These are phyloP conservation scores for Heliocidaris tuberculata DNA, from an alignment of 35 echinoderm and acorn worm genomes.

Conservation along the genomic window DNA sequence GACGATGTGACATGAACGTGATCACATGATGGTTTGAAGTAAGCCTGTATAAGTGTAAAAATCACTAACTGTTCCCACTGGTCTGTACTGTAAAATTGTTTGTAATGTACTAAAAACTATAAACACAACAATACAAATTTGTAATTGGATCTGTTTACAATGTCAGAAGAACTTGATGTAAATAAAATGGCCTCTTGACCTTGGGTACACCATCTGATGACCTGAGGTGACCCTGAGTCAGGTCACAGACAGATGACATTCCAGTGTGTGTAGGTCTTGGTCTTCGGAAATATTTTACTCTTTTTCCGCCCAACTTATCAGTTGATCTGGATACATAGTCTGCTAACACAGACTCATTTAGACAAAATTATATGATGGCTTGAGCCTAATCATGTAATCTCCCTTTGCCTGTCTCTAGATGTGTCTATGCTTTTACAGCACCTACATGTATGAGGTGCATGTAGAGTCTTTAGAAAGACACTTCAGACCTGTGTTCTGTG, in stretches of 20 bases:
- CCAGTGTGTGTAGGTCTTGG: background rate
- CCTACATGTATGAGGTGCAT: no score
- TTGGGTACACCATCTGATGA: background rate
- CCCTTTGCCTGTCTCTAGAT: no score
- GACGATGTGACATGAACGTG: no score
- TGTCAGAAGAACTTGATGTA: background rate
- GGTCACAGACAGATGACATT: background rate
- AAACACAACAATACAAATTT: background rate
- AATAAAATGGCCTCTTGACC: background rate
- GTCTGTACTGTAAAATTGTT: background rate
- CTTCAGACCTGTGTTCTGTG: no score
- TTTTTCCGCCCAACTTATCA: constrained; percentile 12
- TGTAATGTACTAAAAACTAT: background rate
- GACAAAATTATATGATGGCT: no score
- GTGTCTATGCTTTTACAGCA: no score
- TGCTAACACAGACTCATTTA: background rate
- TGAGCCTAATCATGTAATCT: no score
- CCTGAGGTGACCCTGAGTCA: background rate
- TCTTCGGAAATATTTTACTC: background rate
- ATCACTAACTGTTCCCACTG: no score
- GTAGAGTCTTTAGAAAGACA: no score
- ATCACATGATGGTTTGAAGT: no score
- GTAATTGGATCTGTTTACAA: background rate
- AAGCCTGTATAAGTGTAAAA: no score
- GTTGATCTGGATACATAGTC: background rate